Percentiles rank a stretch among this genome's conserved stretches.
Evolutionary conservation across 2,888 invertebrate species (phyloP).

Genomic region (Cryptocheilus praepositus): DNA sequence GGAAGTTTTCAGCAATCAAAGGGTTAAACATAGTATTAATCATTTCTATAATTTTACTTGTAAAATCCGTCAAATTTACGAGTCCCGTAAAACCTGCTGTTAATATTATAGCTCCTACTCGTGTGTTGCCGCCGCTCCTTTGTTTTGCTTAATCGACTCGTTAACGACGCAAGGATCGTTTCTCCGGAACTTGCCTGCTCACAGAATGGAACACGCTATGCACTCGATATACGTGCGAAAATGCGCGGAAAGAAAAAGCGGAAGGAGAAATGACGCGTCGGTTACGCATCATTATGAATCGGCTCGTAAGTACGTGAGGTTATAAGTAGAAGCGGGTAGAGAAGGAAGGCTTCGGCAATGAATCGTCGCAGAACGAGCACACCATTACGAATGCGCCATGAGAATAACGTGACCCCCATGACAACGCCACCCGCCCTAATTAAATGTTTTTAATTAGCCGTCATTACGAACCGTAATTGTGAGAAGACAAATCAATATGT

Average conservation of each 20-base stretch:
- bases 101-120: neutral
- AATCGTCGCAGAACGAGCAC: conserved; percentile 4
- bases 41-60: no score
- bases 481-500: no score
- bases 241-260: conserved; percentile 15
- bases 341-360: neutral
- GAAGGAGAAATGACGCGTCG: neutral
- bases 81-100: no score
- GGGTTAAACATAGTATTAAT: no score
- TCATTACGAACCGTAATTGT: conserved; percentile 40
- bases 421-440: conserved; percentile 37
- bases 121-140: neutral
- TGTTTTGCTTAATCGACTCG: neutral
- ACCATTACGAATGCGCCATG: conserved; percentile 23
- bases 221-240: neutral
- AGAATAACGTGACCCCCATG: conserved; percentile 45
- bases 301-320: neutral
- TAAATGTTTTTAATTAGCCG: conserved; percentile 47
- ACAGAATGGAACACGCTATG: neutral
- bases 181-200: neutral
- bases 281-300: neutral
- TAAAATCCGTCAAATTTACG: no score
- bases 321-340: neutral
- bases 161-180: no score
- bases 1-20: no score